Evolutionary conservation across 2,888 invertebrate species (phyloP), one percentile per base, ranked within the genome.

Genomic region (Allophyes oxyacanthae): DNA sequence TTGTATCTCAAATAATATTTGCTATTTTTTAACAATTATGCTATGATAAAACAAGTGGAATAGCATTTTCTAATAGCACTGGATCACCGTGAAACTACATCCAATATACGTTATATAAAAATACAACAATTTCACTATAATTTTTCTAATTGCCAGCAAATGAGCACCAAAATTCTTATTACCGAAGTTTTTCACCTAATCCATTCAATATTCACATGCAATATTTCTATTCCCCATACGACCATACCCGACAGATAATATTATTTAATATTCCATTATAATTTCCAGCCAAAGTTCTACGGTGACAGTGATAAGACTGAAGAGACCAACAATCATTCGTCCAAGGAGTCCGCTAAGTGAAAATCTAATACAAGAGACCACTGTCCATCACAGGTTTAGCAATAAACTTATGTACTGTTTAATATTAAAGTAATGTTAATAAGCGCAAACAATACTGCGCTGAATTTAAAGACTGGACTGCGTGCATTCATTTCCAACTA

Each of bases 211-310:
- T 20, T 20, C 20, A 20, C 20, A 20, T 20, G 20, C 20, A 28
- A 28, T 37, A 9, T 14, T 15, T 9, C 15, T 4, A 37, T 15
- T 37, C 15, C 9, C 20, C 10, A 5, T 10, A 37, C 10, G 4
- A 8, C 4, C 10, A 6, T 20, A 1, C 6, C 26, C 6, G 10
- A 9, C 1, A 25, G 0, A 46, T 13, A 14, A 42, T 32, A 7
- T 49, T 1, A 41, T 13, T 51, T 57, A 48, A 49, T 53, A 40
- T 36, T 14, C 1, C 9, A 41, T 55, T 72, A 68, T 66, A 67
- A 44, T 75, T 79, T 94, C 86, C 93, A 95, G 95, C 95, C 95
- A 83, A 95, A 95, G 89, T 95, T 95, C 89, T 95, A 95, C 83
- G 94, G 95, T 83, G 95, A 95, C 87, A 94, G 94, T 84, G 95